A percentile compares a stretch with the other conserved stretches of the same genome.
These are phyloP conservation scores for Cyprinodon diabolis DNA, from an alignment of 2,797 vertebrate genomes.

Conservation along the genomic window DNA sequence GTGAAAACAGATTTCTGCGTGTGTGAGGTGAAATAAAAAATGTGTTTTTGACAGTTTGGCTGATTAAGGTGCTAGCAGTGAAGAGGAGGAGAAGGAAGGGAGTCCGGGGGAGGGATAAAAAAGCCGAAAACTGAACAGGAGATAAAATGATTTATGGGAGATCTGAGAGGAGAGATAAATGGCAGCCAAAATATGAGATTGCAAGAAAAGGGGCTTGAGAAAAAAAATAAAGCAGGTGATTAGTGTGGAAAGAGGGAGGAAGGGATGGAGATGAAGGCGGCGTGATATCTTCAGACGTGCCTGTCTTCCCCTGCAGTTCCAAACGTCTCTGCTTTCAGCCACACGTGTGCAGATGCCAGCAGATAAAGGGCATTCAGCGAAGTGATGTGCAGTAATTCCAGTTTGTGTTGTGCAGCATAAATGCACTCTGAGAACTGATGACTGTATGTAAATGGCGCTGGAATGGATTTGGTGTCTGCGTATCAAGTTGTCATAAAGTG, in stretches of 20 bases:
- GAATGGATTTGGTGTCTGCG: conserved; percentile 39
- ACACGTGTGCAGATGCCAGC: conserved; percentile 32
- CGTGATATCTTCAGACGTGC: conserved; percentile 46
- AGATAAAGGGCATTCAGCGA: conserved; percentile 26
- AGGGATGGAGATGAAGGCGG: conserved; percentile 54
- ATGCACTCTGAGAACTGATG: conserved; percentile 58
- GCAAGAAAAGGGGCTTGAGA: conserved; percentile 59
- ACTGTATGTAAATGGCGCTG: conserved; percentile 56
- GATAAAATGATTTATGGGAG: conserved; percentile 75
- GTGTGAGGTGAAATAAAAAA: conserved; percentile 60
- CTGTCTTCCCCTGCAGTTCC: conserved; percentile 26
- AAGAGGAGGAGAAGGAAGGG: conserved; percentile 41
- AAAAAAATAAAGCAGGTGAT: conserved; percentile 74
- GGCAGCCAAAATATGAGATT: conserved; percentile 72
- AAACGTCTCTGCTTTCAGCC: conserved; percentile 35
- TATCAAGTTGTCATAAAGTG: conserved; percentile 61
- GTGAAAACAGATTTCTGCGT: conserved; percentile 44
- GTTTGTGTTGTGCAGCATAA: conserved; percentile 48
- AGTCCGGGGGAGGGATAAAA: conserved; percentile 30
- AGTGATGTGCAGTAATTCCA: conserved; percentile 34
- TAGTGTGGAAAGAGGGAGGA: conserved; percentile 46
- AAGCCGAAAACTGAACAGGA: conserved; percentile 53
- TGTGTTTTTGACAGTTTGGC: conserved; percentile 72
- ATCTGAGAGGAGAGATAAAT: conserved; percentile 71
- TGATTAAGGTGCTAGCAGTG: conserved; percentile 73